phyloP scores from a whole-genome alignment of 1,140 invertebrate species.

The Apis dorsata region DNA sequence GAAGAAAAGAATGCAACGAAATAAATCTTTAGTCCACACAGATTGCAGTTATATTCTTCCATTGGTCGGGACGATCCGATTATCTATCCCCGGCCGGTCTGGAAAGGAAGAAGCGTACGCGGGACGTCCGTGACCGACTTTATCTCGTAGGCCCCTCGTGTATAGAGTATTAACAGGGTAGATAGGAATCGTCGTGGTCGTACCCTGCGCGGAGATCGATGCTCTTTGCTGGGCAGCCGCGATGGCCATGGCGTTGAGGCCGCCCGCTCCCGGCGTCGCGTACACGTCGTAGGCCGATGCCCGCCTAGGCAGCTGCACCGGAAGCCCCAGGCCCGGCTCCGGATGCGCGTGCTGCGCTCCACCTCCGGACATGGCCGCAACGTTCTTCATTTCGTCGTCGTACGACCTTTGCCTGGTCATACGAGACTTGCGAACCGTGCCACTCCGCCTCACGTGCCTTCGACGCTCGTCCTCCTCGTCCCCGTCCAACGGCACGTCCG shows the following conservation, averaged over 20 bases:
- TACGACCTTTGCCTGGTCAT: constrained; percentile 89
- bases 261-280: constrained; percentile 71
- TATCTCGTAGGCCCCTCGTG: no score
- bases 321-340: constrained; percentile 82
- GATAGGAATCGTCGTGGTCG: constrained; percentile 20
- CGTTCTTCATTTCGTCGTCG: constrained; percentile 86
- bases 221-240: constrained; percentile 72
- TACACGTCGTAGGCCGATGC: constrained; percentile 91
- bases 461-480: constrained; percentile 75
- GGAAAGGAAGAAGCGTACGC: no score
- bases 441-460: constrained; percentile 64
- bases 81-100: no score
- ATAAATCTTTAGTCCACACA: no score
- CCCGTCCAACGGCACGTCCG: constrained; percentile 36
- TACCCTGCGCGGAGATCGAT: constrained; percentile 76
- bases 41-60: no score
- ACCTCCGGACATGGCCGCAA: constrained; percentile 47
- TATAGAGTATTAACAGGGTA: no score
- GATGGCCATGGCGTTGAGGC: constrained; percentile 72
- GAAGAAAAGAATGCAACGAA: no score
- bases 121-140: no score
- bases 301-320: constrained; percentile 85
- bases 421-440: constrained; percentile 82
- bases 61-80: no score
- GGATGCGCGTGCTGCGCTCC: constrained; percentile 70